phyloP scores from a whole-genome alignment of 2,888 invertebrate species.

The Diogma glabrata region DNA sequence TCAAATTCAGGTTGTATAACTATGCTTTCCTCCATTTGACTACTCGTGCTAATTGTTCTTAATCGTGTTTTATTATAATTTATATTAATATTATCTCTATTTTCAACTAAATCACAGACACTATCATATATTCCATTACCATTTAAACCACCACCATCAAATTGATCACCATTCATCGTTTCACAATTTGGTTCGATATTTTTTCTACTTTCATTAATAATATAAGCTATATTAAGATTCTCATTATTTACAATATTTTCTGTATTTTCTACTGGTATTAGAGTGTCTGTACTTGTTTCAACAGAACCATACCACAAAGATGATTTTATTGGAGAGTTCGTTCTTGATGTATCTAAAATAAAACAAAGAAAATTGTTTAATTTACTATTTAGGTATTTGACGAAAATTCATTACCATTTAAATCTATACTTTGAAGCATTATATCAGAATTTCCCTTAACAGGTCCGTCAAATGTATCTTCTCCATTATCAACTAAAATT shows the following conservation, averaged over 20 bases:
- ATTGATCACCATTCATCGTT: conserved; percentile 9
- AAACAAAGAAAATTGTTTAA: background rate
- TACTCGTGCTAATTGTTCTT: conserved; percentile 9
- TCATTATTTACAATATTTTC: background rate
- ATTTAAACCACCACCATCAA: conserved; percentile 4
- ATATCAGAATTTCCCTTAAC: conserved; percentile 10
- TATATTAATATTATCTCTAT: too few species aligned
- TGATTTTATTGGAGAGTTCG: conserved; percentile 16
- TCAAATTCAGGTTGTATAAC: conserved; percentile 29
- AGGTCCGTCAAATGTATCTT: background rate
- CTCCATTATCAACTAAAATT: background rate
- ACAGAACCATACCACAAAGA: conserved; percentile 28
- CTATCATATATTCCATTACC: background rate
- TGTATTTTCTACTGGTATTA: conserved; percentile 31
- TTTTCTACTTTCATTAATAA: background rate
- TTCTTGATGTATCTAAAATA: conserved; percentile 8
- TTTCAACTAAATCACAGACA: too few species aligned
- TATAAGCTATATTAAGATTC: too few species aligned
- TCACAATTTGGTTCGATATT: too few species aligned
- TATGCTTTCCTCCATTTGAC: conserved; percentile 29
- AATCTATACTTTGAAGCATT: conserved; percentile 26
- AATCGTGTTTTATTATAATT: too few species aligned
- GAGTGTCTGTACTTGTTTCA: conserved; percentile 43
- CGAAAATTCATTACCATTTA: conserved; percentile 22
- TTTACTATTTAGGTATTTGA: background rate